Evolutionary conservation across 2,888 invertebrate genomes (phyloP).

Genomic region (Bimastos eiseni): DNA sequence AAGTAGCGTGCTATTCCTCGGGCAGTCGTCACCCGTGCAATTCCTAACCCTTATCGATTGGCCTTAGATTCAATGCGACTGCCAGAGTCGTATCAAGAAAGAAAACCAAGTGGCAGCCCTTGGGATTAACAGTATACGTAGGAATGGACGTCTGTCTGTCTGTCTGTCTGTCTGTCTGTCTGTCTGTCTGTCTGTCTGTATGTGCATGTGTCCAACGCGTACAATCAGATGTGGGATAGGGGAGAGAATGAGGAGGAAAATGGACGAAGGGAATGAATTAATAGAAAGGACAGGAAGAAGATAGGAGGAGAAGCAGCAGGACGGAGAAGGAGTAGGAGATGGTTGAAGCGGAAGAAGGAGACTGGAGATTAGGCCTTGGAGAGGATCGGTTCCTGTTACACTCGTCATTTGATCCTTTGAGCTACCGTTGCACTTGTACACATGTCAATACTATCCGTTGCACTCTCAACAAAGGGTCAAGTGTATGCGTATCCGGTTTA

Average conservation of each 20-base stretch:
- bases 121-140: neutral
- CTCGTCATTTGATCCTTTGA: neutral
- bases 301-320: neutral
- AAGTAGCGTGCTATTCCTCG: no score
- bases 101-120: no score
- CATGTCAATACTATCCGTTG: neutral
- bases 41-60: no score
- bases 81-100: no score
- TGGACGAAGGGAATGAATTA: no score
- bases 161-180: neutral
- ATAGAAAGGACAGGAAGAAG: neutral
- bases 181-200: no score
- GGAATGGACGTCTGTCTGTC: neutral
- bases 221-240: no score
- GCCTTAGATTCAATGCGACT: no score
- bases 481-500: neutral
- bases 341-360: neutral
- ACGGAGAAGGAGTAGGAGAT: neutral
- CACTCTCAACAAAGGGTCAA: neutral
- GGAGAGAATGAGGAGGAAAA: no score
- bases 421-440: neutral
- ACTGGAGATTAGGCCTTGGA: no score
- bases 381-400: neutral
- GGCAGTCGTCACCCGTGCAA: no score
- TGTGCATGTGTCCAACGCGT: no score